phyloP scores from a whole-genome alignment of 2,888 invertebrate species.

The Tetragonisca angustula region DNA sequence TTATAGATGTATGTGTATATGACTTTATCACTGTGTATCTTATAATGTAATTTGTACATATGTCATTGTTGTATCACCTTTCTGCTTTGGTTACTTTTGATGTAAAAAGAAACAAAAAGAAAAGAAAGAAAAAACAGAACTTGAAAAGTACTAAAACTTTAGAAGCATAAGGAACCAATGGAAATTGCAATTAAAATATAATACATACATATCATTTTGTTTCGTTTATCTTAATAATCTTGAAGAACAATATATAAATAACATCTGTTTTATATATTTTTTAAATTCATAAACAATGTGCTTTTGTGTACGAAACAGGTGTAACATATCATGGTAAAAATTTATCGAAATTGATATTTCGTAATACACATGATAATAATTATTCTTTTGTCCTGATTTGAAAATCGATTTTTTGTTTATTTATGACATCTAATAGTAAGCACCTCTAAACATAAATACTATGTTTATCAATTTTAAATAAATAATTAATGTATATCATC shows the following conservation, averaged over 20 bases:
- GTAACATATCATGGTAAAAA: conserved; percentile 6
- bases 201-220: conserved; percentile 73
- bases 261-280: neutral
- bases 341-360: conserved; percentile 57
- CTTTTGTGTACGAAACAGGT: conserved; percentile 13
- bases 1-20: conserved; percentile 77
- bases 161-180: conserved; percentile 70
- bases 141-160: conserved; percentile 71
- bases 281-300: neutral
- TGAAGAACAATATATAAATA: neutral
- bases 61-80: conserved; percentile 77
- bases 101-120: conserved; percentile 71
- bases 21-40: conserved; percentile 79
- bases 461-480: conserved; percentile 25
- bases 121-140: conserved; percentile 45
- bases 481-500: conserved; percentile 87
- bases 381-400: conserved; percentile 18
- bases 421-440: conserved; percentile 11
- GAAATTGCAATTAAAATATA: conserved; percentile 78
- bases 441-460: conserved; percentile 61
- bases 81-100: conserved; percentile 80
- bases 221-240: conserved; percentile 35
- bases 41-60: conserved; percentile 82
- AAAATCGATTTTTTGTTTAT: conserved; percentile 7
- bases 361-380: conserved; percentile 41